These are phyloP conservation scores for Larimichthys crocea DNA, from an alignment of 2,113 vertebrate species.

Conservation along the genomic window DNA sequence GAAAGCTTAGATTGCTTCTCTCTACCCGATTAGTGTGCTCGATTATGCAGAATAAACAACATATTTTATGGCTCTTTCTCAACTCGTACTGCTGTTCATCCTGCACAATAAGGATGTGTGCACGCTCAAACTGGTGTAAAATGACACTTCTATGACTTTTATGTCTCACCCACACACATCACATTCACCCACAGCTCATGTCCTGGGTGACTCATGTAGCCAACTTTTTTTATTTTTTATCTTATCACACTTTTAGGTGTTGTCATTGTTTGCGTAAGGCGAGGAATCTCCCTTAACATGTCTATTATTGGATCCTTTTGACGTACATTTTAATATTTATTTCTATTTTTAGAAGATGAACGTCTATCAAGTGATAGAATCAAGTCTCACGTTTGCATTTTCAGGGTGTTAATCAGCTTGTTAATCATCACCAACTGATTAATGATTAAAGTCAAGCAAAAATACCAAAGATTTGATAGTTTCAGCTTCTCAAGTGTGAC, in stretches of 20 bases:
- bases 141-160: slow-evolving; percentile 43
- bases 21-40: neutral
- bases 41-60: slow-evolving; percentile 5
- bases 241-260: slow-evolving; percentile 21
- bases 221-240: slow-evolving; percentile 2
- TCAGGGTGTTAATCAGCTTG: no score
- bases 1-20: neutral
- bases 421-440: no score
- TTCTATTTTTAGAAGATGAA: neutral
- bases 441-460: no score
- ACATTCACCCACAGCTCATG: neutral
- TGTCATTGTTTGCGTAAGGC: neutral
- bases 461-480: no score
- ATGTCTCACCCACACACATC: slow-evolving; percentile 16
- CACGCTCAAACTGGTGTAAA: slow-evolving; percentile 3
- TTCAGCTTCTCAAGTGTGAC: no score
- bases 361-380: neutral
- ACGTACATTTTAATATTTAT: neutral
- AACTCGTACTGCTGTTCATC: neutral
- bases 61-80: slow-evolving; percentile 11
- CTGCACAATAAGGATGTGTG: slow-evolving; percentile 37
- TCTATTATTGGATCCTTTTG: neutral
- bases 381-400: no score
- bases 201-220: slow-evolving; percentile 1
- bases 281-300: neutral